A percentile compares a stretch with the other conserved stretches of the same genome.
These are phyloP conservation scores for Mechanitis messenoides DNA, from an alignment of 2,888 invertebrate species.

Conservation along the genomic window DNA sequence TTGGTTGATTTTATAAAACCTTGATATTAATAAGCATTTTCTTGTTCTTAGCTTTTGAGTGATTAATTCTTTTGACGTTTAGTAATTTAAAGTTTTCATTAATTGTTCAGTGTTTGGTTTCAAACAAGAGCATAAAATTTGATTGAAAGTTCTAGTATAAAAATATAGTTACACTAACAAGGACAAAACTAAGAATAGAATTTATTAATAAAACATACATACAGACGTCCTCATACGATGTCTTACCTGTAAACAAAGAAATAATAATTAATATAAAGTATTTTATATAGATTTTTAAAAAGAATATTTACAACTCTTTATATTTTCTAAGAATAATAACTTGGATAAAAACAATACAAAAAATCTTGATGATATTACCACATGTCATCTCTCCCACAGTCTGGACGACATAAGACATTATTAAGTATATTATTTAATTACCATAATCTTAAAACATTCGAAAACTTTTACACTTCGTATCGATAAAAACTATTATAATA, in stretches of 20 bases:
- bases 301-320: too few species aligned
- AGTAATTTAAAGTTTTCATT: constrained; percentile 20
- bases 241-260: constrained; percentile 38
- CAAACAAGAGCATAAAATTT: neutral
- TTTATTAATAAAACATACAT: neutral
- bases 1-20: constrained; percentile 29
- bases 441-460: neutral
- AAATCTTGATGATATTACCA: constrained; percentile 36
- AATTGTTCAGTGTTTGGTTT: constrained; percentile 12
- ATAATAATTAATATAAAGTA: constrained; percentile 20
- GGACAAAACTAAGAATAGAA: too few species aligned
- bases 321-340: constrained; percentile 33
- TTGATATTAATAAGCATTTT: constrained; percentile 16
- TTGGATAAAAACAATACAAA: constrained; percentile 40
- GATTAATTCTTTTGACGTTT: constrained; percentile 34
- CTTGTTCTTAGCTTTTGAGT: constrained; percentile 30
- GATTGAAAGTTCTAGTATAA: neutral
- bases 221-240: constrained; percentile 8
- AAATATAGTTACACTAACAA: too few species aligned
- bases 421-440: neutral
- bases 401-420: constrained; percentile 1
- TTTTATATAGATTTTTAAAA: too few species aligned
- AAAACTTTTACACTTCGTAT: neutral
- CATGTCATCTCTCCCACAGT: constrained; percentile 50
- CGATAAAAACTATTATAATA: too few species aligned